These are phyloP conservation scores for Heliangelus exortis DNA, from an alignment of 2,797 vertebrate species.

Conservation along the genomic window DNA sequence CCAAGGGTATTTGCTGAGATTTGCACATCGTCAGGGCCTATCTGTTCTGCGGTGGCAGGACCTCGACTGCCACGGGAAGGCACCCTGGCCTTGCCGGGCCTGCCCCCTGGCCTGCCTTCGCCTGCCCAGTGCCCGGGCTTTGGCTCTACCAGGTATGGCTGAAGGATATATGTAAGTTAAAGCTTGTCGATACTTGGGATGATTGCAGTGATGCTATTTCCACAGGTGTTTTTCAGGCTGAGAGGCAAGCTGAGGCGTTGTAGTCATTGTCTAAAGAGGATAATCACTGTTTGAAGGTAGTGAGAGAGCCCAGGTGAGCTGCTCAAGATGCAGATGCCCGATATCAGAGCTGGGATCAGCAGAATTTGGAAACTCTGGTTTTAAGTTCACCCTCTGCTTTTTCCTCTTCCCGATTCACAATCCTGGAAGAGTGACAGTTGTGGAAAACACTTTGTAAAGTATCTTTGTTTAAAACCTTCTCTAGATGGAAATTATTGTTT, in stretches of 20 bases:
- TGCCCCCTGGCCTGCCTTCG: neutral
- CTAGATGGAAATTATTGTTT: neutral
- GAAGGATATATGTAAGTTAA: neutral
- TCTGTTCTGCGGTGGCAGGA: rapidly evolving
- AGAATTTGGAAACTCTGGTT: neutral
- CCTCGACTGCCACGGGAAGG: neutral
- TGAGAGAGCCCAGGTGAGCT: neutral
- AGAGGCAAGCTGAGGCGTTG: neutral
- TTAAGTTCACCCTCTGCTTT: neutral
- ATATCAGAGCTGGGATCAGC: neutral
- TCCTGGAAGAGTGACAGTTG: neutral
- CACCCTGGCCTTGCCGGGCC: neutral
- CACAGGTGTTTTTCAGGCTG: neutral
- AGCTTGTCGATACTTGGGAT: neutral
- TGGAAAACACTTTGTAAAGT: neutral
- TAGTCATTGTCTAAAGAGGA: rapidly evolving
- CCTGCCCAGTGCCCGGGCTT: neutral
- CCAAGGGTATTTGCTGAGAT: rapidly evolving
- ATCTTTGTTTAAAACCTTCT: neutral
- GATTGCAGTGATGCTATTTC: neutral
- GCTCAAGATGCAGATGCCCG: neutral
- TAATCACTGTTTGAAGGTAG: neutral
- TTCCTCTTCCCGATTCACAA: neutral
- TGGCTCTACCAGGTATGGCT: neutral
- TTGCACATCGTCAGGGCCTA: rapidly evolving